Conservation (phyloP, 2,888 invertebrate species). For the Acleris sparsana region DNA sequence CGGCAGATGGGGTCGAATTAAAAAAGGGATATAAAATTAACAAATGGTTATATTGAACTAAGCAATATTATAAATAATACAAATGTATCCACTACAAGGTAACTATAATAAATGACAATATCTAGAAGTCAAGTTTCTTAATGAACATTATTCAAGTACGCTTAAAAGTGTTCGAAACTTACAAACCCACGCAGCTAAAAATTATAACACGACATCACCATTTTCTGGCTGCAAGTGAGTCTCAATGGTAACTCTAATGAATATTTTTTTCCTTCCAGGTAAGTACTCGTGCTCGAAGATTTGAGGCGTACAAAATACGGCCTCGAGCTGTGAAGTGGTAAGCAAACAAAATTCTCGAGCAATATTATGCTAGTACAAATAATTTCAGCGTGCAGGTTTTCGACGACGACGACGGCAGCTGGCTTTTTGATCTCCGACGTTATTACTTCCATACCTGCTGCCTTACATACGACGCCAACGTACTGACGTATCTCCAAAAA, state of each 20-base stretch:
- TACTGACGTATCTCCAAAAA: no score
- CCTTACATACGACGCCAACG: no score
- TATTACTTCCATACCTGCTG: not conserved
- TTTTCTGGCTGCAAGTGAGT: conserved; percentile 3
- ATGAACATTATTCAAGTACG: no score
- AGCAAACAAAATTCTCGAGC: conserved; percentile 23
- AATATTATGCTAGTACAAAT: conserved; percentile 22
- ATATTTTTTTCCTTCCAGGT: conserved; percentile 45
- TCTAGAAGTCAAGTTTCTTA: no score
- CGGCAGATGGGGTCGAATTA: no score
- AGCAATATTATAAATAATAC: no score
- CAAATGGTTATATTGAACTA: no score
- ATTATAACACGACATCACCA: not conserved
- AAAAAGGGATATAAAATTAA: no score
- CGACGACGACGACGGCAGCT: not conserved
- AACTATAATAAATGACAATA: no score
- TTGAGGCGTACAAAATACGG: conserved; percentile 19
- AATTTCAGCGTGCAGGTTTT: conserved; percentile 12
- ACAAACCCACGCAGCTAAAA: no score
- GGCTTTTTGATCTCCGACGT: not conserved
- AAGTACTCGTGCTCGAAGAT: conserved; percentile 39
- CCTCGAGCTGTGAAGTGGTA: conserved; percentile 22
- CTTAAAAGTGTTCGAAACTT: no score
- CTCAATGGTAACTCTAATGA: conserved; percentile 7
- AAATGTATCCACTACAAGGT: no score